Conservation (phyloP, 2,113 vertebrate genomes). For the Hepsetus odoe region DNA sequence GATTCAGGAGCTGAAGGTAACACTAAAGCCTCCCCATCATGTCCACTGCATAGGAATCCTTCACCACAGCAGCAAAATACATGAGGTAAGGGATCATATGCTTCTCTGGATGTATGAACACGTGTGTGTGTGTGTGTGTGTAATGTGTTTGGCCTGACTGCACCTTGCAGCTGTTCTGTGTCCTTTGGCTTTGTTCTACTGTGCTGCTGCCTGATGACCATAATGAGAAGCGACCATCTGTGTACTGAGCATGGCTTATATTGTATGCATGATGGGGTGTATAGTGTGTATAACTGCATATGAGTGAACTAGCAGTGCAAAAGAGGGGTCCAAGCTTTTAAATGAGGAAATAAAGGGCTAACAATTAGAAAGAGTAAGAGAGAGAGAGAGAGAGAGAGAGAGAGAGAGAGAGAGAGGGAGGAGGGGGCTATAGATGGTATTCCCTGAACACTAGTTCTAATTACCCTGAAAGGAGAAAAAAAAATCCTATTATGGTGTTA, state of each 20-base stretch:
- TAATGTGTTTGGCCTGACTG: not conserved
- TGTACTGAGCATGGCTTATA: conserved; percentile 7
- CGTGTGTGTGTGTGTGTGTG: no score
- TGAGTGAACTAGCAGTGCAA: not conserved
- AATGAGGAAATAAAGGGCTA: conserved; percentile 52
- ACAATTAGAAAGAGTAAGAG: not conserved
- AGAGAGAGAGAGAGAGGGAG: conserved; percentile 9
- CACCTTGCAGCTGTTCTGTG: not conserved
- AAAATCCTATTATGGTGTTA: conserved; percentile 61
- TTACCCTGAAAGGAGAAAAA: conserved; percentile 53
- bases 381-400: conserved; percentile 12
- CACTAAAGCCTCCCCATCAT: conserved; percentile 51
- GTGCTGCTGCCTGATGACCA: conserved; percentile 5
- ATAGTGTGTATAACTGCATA: conserved; percentile 12
- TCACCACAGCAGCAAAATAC: conserved; percentile 60
- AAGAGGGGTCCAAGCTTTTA: not conserved
- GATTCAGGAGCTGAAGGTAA: conserved; percentile 11
- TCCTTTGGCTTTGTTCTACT: not conserved
- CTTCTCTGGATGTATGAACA: not conserved
- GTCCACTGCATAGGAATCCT: conserved; percentile 71
- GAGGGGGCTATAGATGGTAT: conserved; percentile 53
- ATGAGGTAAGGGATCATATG: conserved; percentile 55
- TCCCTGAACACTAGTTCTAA: conserved; percentile 69
- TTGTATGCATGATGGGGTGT: conserved; percentile 8
- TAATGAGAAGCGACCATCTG: conserved; percentile 15